Base-by-base conservation (phyloP, 2,888 invertebrate species). In the Alloscopus bannaensis region DNA sequence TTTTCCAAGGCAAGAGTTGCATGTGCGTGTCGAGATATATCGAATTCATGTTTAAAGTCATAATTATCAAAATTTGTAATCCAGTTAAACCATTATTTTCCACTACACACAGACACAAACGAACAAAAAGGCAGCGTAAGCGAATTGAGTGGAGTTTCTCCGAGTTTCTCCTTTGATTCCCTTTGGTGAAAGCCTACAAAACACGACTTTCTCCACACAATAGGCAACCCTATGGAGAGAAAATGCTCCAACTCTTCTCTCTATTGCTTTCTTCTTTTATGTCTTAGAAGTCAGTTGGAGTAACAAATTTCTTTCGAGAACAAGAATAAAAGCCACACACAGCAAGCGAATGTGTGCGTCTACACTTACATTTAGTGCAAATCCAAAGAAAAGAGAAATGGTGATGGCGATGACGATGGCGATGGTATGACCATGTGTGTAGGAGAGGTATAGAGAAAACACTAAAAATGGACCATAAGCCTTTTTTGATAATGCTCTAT, bases 401-500 rank as follows among this genome's bases (percentile, higher is more conserved):
- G 22, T 20, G 8, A 50, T 18, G 59, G 31, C n/a, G 31, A 59
- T 59, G 18, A 55, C n/a, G 55, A 55, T 55, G 31, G 31, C 31
- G 59, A 59, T 20, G 4, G n/a, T 29, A 31, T 11, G 26, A 29
- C n/a, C n/a, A n/a, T n/a, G n/a, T n/a, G n/a, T n/a, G n/a, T n/a
- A 20, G 16, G 24, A 52, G 24, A 52, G 20, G 24, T 36, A 50
- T 20, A 50, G n/a, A 50, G 20, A 50, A 50, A 50, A 18, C 31
- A 4, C 59, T 59, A 24, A 59, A 59, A 31, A 31, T 59, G 59
- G 59, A 64, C 16, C 64, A 42, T 45, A 64, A 64, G 28, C 64
- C 45, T 45, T 59, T 64, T 50, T 18, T 52, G 45, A 45, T 8
- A 62, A 65, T 47, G 47, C 28, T 47, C 29, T 29, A 64, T 45